phyloP scores from a whole-genome alignment of 2,888 invertebrate genomes.

The Volucella inflata region DNA sequence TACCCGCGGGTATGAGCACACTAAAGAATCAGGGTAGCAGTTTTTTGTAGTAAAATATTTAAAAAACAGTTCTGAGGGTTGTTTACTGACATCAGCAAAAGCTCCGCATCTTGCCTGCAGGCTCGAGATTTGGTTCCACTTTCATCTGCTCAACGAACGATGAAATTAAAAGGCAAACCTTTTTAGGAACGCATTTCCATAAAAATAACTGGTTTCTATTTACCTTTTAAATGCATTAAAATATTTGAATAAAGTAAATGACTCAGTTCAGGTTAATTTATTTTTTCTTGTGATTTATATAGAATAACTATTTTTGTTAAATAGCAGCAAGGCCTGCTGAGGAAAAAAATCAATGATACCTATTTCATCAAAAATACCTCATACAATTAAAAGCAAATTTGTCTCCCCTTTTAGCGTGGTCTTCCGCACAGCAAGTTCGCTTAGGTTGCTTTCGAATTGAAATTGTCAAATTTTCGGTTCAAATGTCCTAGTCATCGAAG shows the following conservation, averaged over 20 bases:
- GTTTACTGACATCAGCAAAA: slow-evolving; percentile 67
- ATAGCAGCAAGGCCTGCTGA: too few relatives aligned
- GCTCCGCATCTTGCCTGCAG: slow-evolving; percentile 59
- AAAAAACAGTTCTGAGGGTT: slow-evolving; percentile 70
- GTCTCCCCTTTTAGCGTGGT: too few relatives aligned
- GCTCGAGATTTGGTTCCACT: slow-evolving; percentile 69
- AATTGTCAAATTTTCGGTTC: too few relatives aligned
- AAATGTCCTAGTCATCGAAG: too few relatives aligned
- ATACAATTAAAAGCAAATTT: too few relatives aligned
- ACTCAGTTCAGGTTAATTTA: slow-evolving; percentile 45
- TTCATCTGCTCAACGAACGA: slow-evolving; percentile 73
- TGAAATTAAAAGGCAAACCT: slow-evolving; percentile 72
- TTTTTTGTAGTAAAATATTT: slow-evolving; percentile 62
- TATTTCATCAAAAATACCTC: too few relatives aligned
- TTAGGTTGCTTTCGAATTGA: too few relatives aligned
- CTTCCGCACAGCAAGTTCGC: too few relatives aligned
- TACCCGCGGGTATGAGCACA: slow-evolving; percentile 21
- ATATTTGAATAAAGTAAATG: slow-evolving; percentile 68
- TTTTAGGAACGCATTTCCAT: slow-evolving; percentile 44
- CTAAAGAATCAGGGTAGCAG: slow-evolving; percentile 39
- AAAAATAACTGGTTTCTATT: slow-evolving; percentile 16
- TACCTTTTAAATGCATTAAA: slow-evolving; percentile 29
- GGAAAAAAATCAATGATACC: too few relatives aligned
- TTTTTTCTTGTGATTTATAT: slow-evolving; percentile 3
- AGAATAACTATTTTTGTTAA: too few relatives aligned